Percentiles rank a stretch among this genome's conserved stretches.
These are phyloP conservation scores for Sialis lutaria DNA, from an alignment of 2,888 invertebrate genomes.

Conservation along the genomic window DNA sequence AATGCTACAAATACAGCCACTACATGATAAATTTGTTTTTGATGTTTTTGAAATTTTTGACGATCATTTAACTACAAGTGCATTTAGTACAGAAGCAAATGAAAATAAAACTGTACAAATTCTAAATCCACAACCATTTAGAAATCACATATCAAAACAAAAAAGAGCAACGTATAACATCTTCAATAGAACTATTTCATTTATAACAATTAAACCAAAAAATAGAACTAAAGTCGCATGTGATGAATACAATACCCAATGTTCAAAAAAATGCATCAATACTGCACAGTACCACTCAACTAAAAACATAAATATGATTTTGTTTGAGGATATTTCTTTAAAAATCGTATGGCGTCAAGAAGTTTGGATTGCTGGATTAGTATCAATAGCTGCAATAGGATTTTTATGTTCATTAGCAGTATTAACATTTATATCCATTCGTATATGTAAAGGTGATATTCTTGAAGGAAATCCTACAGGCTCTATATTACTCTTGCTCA, in stretches of 20 bases:
- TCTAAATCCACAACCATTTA: background rate
- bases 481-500: conserved; percentile 28
- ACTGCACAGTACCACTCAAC: background rate
- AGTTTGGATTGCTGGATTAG: conserved; percentile 41
- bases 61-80: background rate
- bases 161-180: conserved; percentile 1
- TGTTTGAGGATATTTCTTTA: background rate
- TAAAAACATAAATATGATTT: background rate
- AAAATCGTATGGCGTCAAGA: conserved; percentile 19
- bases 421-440: conserved; percentile 42
- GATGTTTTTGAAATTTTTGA: conserved; percentile 16
- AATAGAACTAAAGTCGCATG: conserved; percentile 8
- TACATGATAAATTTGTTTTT: conserved; percentile 19
- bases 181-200: background rate
- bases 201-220: conserved; percentile 2
- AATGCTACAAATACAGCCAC: conserved; percentile 18
- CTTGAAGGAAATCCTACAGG: conserved; percentile 49
- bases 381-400: conserved; percentile 48
- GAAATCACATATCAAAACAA: background rate
- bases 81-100: background rate
- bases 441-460: conserved; percentile 42
- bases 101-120: background rate
- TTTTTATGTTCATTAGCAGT: conserved; percentile 44
- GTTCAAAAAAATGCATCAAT: conserved; percentile 13
- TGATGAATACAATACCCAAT: conserved; percentile 10